Base-by-base conservation (phyloP, 2,113 vertebrate genomes). In the Tiliqua scincoides region DNA sequence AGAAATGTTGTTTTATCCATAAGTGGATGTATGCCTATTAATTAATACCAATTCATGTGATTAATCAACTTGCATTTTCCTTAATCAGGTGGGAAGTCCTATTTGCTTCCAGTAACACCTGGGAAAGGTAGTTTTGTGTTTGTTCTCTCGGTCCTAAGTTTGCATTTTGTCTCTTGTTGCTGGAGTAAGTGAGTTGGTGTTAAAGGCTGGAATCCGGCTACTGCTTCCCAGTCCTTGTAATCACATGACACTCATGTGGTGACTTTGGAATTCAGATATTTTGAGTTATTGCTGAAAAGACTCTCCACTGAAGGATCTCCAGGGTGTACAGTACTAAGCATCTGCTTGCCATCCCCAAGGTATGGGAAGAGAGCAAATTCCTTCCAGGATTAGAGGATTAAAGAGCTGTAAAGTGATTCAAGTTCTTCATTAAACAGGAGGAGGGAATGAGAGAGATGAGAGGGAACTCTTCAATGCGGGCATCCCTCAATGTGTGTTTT, bases 341-440 rank as follows among this genome's bases (percentile, higher is more conserved):
- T 88, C 93, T 93, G 86, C 93, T 94, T 93, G 77, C 94, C 87
- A 94, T 93, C 95, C 89, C 90, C 89, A 62, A 89, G 93, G 94
- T 92, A 96, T 95, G 94, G 94, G 95, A 97, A 95, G 94, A 96
- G 95, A 95, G 93, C 91, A 95, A 96, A 98, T 97, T 98, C 97
- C 94, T 97, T 95, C 91, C 89, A 96, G 97, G 97, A 97, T 98
- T 98, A 97, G 94, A 96, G 97, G 97, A 97, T 98, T 97, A 98
- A 94, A 94, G 96, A 96, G 81, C 94, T 97, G 95, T 96, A 97
- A 97, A 97, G 97, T 97, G 96, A 97, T 96, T 97, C 96, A 97
- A 96, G 97, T 97, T 97, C 96, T 97, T 96, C 94, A 96, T 97
- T 96, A 95, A 97, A 96, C 90, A 95, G 89, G 74, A 59, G 65